phyloP scores from a whole-genome alignment of 2,113 vertebrate species.

The Cinclus mexicanus region DNA sequence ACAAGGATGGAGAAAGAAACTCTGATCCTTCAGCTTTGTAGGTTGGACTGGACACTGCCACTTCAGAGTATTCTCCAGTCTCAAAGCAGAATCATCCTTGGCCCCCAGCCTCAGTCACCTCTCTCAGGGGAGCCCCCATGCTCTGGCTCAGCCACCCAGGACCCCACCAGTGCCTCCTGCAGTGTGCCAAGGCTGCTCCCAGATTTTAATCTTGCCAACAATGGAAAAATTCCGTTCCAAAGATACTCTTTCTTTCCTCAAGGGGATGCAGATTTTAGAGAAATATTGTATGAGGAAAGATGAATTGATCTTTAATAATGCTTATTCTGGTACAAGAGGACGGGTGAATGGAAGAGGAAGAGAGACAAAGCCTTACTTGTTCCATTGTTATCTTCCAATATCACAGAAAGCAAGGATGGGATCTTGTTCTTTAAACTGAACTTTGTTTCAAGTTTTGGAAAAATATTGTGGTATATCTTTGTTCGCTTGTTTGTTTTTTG shows the following conservation, averaged over 20 bases:
- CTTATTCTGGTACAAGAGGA: background rate
- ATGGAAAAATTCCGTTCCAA: background rate
- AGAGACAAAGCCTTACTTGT: background rate
- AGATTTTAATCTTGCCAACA: background rate
- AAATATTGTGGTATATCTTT: background rate
- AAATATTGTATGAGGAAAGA: background rate
- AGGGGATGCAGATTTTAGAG: background rate
- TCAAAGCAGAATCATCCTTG: background rate
- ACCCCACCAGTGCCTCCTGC: background rate
- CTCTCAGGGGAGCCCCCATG: background rate
- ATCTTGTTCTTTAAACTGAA: background rate
- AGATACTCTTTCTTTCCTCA: background rate
- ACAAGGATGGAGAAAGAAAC: background rate
- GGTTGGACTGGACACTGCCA: background rate
- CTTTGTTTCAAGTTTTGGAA: background rate
- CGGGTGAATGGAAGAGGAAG: background rate
- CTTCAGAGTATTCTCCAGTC: background rate
- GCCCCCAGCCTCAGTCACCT: background rate
- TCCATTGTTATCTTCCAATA: background rate
- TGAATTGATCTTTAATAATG: background rate
- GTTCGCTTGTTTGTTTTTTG: background rate
- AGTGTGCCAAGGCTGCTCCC: accelerated
- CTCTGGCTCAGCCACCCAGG: background rate
- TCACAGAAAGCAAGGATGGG: background rate
- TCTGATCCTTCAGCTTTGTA: background rate